A percentile compares a stretch with the other conserved stretches of the same genome.
Evolutionary conservation across 2,888 invertebrate species (phyloP).

Genomic region (Drosophila cognata): DNA sequence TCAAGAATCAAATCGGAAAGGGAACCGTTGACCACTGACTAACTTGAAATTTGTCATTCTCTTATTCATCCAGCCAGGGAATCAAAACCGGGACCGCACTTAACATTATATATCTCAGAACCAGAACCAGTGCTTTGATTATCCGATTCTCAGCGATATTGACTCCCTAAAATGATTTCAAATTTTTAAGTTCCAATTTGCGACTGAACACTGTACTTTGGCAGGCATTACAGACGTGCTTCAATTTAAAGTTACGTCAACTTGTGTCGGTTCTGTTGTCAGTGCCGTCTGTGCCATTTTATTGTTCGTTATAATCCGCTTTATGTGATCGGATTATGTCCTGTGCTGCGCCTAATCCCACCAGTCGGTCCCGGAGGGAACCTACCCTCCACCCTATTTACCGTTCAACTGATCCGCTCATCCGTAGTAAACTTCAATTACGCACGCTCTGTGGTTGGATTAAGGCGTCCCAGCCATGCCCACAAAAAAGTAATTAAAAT

Average conservation of each 20-base stretch:
- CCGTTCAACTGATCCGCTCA: slow-evolving; percentile 63
- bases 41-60: not conserved
- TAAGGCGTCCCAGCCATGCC: slow-evolving; percentile 53
- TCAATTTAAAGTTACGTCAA: slow-evolving; percentile 68
- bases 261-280: slow-evolving; percentile 21
- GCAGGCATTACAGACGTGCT: slow-evolving; percentile 28
- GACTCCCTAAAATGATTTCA: not conserved
- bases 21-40: not conserved
- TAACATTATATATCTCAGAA: not conserved
- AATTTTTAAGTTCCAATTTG: not conserved
- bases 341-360: slow-evolving; percentile 72
- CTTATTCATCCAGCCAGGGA: not conserved
- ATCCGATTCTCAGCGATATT: not conserved
- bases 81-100: not conserved
- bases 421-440: slow-evolving; percentile 73
- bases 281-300: slow-evolving; percentile 36
- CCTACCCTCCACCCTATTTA: slow-evolving; percentile 17
- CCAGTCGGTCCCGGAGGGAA: not conserved
- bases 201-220: slow-evolving; percentile 2
- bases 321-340: slow-evolving; percentile 80
- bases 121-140: not conserved
- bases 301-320: slow-evolving; percentile 75
- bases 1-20: not conserved
- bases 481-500: slow-evolving; percentile 74
- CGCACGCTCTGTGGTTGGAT: slow-evolving; percentile 64